Evolutionary conservation across 2,797 vertebrate species (phyloP), one percentile per base, ranked within the genome.

Genomic region (Sus cebifrons): DNA sequence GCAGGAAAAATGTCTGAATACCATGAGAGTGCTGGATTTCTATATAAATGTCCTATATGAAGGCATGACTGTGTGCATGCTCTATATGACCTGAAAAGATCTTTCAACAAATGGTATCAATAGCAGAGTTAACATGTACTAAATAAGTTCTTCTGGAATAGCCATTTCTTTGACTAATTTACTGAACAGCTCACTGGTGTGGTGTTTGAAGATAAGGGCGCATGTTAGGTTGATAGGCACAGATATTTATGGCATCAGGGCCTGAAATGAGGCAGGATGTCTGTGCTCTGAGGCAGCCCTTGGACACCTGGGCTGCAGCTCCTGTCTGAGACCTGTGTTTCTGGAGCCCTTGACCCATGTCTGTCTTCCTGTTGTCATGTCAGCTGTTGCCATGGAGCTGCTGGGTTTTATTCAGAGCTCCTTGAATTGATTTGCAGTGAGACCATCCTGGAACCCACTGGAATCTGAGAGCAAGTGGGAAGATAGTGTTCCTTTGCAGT

Each of bases 1-100:
- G 21, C 95, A n/a, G 9, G 79, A 91, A 89, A 89, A 97, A 96
- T 95, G 96, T 94, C 82, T 96, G 90, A 97, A 74, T 82, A 92
- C 67, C 81, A 29, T 36, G 60, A 97, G 77, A 52, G 81, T 78
- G 68, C 95, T 83, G 94, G 93, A 91, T 94, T 84, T 96, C 74
- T 94, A 18, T 75, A 65, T 92, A 94, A 65, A 82, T 5, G 77
- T 16, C 52, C 16, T 13, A 2, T 44, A 14, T 17, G 32, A 71
- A 79, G 27, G 64, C 2, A 52, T 36, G 73, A 82, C 83, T 88
- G 44, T 70, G 25, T 89, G 92, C 91, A 73, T 86, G 23, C 1
- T 16, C 27, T 81, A 2, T 78, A 25, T n/a, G 67, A 29, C 25
- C n/a, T n/a, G 23, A 60, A 85, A 82, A 70, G 6, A 56, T 62